These are phyloP conservation scores for Epinotia nisella DNA, from an alignment of 2,888 invertebrate species.

Conservation along the genomic window DNA sequence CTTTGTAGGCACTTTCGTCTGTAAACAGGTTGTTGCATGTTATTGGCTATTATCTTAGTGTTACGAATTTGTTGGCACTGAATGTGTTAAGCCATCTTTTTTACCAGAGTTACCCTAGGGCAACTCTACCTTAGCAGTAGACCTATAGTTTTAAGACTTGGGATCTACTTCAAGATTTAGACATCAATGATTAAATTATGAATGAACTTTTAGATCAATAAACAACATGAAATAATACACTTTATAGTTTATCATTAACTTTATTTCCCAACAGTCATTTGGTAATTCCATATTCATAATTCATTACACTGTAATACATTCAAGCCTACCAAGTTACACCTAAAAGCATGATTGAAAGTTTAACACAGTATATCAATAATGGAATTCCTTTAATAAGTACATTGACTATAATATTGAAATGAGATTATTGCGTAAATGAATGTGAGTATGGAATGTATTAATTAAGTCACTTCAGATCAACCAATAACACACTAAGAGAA, in stretches of 20 bases:
- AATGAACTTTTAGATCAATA: constrained; percentile 21
- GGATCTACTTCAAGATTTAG: constrained; percentile 1
- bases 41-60: no score
- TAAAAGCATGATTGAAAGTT: constrained; percentile 53
- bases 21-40: no score
- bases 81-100: no score
- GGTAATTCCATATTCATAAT: constrained; percentile 36
- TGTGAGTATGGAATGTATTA: constrained; percentile 68
- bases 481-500: constrained; percentile 47
- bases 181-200: background rate
- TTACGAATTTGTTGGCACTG: background rate
- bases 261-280: constrained; percentile 64
- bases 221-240: constrained; percentile 46
- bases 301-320: constrained; percentile 46
- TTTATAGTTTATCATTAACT: constrained; percentile 57
- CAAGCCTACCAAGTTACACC: constrained; percentile 57
- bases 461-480: constrained; percentile 47
- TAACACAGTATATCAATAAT: constrained; percentile 29
- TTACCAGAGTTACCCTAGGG: no score
- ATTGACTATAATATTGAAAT: constrained; percentile 38
- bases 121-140: background rate
- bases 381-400: constrained; percentile 43
- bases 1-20: no score
- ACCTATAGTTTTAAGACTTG: background rate
- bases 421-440: constrained; percentile 52